Evolutionary conservation across 92 coral and sea anemone species (phyloP), one percentile per base, ranked within the genome.

Genomic region (Chrysogorgia sp.): DNA sequence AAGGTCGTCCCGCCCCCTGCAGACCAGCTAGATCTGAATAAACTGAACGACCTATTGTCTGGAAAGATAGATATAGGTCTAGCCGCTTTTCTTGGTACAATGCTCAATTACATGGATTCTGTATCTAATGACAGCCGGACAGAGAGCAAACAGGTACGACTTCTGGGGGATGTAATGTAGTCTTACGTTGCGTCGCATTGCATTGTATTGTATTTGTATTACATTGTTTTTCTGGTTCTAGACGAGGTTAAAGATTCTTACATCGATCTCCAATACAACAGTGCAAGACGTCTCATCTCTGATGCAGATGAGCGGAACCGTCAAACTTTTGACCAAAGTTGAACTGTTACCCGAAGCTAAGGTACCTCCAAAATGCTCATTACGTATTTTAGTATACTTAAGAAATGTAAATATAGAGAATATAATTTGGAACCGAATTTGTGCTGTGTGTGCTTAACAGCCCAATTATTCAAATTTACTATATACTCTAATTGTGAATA

Each of bases 191-290:
- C n/a, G n/a, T n/a, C n/a, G n/a, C n/a, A n/a, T n/a, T n/a, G n/a
- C n/a, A n/a, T n/a, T n/a, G n/a, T n/a, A n/a, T n/a, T n/a, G n/a
- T n/a, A n/a, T n/a, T n/a, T n/a, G n/a, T n/a, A n/a, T n/a, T 43
- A 40, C 20, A 41, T 19, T 14, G 37, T 47, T 4, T 32, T 4
- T 28, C 26, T 58, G 24, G 15, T 76, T 30, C 62, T 43, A 92
- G 97, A 74, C 88, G 58, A 84, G 87, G 71, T 91, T 91, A 79
- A 86, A 92, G 22, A 86, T 93, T 83, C 89, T 93, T 47, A 59
- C 71, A 26, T 91, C 91, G 31, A 85, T 92, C 77, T 82, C 92
- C 28, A 82, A 78, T 34, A 90, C 87, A 35, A 76, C 88, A 9
- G 90, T 89, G 23, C 79, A 86, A 45, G 96, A 91, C 63, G 88